These are phyloP conservation scores for Idaea aversata DNA, from an alignment of 2,888 invertebrate species.

Conservation along the genomic window DNA sequence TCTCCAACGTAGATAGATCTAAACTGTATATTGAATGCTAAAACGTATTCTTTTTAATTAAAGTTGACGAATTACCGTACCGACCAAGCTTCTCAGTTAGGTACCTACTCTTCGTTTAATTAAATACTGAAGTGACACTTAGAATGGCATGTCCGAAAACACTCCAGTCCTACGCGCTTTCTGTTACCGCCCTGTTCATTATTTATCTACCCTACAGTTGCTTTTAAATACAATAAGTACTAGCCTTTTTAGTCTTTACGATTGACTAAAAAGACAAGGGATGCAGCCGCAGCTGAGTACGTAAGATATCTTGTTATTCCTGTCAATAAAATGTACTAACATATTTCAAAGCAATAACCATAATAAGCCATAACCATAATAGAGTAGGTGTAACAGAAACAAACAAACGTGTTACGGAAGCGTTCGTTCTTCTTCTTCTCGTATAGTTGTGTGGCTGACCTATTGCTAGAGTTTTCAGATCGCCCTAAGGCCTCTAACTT, in stretches of 20 bases:
- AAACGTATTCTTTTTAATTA: constrained; percentile 76
- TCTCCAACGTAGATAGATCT: background rate
- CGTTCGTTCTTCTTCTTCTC: no score
- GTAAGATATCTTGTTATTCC: no score
- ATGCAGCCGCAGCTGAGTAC: no score
- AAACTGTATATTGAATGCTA: background rate
- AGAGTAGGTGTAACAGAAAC: no score
- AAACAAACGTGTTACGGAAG: no score
- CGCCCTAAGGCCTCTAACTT: no score
- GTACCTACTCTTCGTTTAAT: constrained; percentile 71
- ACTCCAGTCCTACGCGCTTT: constrained; percentile 22
- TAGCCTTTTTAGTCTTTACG: background rate
- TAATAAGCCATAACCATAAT: no score
- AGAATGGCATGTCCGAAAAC: constrained; percentile 55
- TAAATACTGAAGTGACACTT: constrained; percentile 78
- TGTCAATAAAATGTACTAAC: no score
- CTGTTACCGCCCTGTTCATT: constrained; percentile 57
- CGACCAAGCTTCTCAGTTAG: constrained; percentile 71
- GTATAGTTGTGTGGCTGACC: no score
- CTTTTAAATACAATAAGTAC: background rate
- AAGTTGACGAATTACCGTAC: constrained; percentile 79
- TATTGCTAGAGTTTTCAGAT: no score
- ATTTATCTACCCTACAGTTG: constrained; percentile 23
- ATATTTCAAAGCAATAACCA: no score
- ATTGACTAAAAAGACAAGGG: no score